Base-by-base conservation (phyloP, 1,140 invertebrate genomes). In the Pseudomyrmex cubaensis region DNA sequence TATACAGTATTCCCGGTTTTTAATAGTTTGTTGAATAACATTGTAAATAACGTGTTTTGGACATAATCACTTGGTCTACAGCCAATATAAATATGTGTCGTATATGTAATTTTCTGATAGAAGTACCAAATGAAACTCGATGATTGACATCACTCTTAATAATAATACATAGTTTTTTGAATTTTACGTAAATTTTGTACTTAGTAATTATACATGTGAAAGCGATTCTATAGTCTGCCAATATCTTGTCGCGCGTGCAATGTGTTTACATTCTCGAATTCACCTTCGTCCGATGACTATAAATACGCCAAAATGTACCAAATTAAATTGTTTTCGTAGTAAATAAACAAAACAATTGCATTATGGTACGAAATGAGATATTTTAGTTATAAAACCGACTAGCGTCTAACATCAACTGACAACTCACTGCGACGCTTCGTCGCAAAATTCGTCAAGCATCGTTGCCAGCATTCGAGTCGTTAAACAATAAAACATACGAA, bases 281-380 rank as follows among this genome's bases (percentile, higher is more conserved):
- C 3, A 73, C 44, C 3, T 44, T 44, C 0, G 35, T 35, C 35
- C 2, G 35, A 35, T 35, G 35, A 35, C 5, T 35, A 35, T 74
- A 74, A 74, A 46, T 15, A 20, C n/a, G 61, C n/a, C 13, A 44
- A 74, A 61, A 74, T 74, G 56, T 13, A 48, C 44, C 20, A 20
- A 46, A 63, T 46, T 17, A 22, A 20, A 20, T 4, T 20, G 44
- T 22, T 75, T 75, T 62, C 44, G 22, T 12, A 46, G 15, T 20
- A 62, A 46, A 63, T 48, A 62, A 75, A 75, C 56, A 74, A 64
- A 64, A 35, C 57, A 59, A 59, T 63, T 22, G 2, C 54, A 20
- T 75, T 75, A n/a, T 17, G 15, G n/a, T 7, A 17, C 2, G 20
- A 59, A 59, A 59, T 17, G 9, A 17, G 2, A 20, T 59, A 59